Conservation (phyloP, 2,113 vertebrate genomes). For the Pachyramphus minor region DNA sequence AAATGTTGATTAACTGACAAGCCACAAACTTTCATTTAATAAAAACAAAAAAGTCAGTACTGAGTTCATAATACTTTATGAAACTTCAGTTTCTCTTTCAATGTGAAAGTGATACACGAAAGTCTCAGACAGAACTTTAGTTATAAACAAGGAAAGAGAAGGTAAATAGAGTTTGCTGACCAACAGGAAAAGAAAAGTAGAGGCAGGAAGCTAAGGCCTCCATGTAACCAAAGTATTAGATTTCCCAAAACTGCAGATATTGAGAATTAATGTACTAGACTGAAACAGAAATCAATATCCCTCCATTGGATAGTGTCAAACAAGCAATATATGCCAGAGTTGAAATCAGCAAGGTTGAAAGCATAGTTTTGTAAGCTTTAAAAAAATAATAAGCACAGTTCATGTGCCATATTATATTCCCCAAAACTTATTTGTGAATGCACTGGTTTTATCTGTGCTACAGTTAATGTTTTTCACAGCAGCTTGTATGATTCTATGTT, state of each 20-base stretch:
- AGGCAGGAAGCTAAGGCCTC: not conserved
- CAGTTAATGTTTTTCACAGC: not conserved
- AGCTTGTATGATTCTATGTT: not conserved
- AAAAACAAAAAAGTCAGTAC: not conserved
- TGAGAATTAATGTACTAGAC: not conserved
- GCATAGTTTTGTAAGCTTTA: not conserved
- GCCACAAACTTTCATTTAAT: not conserved
- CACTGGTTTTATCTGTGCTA: not conserved
- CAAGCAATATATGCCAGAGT: not conserved
- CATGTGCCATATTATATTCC: not conserved
- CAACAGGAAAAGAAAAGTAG: not conserved
- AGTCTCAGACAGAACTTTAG: not conserved
- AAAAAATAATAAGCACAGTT: not conserved
- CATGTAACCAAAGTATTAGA: not conserved
- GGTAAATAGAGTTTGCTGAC: not conserved
- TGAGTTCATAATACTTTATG: slow-evolving; percentile 42
- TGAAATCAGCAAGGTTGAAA: not conserved
- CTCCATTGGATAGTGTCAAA: not conserved
- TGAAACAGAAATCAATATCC: not conserved
- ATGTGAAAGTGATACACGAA: not conserved
- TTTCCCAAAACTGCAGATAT: not conserved
- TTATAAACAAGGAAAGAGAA: not conserved
- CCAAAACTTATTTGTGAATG: not conserved
- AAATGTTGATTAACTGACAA: not conserved
- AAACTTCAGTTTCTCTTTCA: slow-evolving; percentile 14